These are phyloP conservation scores for Echinops telfairi DNA, from an alignment of 2,113 vertebrate species.

Conservation along the genomic window DNA sequence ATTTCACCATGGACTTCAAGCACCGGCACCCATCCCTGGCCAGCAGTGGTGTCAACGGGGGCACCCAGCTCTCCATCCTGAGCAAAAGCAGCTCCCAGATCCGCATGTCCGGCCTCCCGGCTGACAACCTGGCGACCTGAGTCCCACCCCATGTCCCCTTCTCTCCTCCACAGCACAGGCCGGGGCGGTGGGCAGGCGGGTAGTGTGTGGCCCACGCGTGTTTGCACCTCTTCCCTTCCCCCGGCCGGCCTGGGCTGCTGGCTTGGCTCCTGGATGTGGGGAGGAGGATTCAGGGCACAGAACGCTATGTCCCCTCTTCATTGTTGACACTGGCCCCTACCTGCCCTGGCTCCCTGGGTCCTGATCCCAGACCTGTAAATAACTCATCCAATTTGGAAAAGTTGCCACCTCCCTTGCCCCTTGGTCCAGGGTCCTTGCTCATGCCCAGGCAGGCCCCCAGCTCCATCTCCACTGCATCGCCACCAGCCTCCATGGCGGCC, in stretches of 20 bases:
- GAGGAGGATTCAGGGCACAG: constrained; percentile 46
- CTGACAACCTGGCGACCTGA: constrained; percentile 97
- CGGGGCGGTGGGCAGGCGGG: background rate
- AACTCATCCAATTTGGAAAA: constrained; percentile 51
- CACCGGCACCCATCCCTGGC: constrained; percentile 98
- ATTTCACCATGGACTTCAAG: constrained; percentile 99
- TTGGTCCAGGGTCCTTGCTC: background rate
- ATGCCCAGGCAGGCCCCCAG: background rate
- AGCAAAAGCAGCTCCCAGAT: constrained; percentile 99
- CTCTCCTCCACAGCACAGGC: constrained; percentile 25
- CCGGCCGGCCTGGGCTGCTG: constrained; percentile 41
- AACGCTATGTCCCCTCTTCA: background rate
- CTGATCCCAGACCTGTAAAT: constrained; percentile 74
- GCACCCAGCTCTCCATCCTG: constrained; percentile 98
- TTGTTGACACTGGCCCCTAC: background rate
- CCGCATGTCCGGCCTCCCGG: constrained; percentile 97
- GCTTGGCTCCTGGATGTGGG: constrained; percentile 43
- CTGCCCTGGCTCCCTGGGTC: background rate
- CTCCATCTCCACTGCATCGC: background rate
- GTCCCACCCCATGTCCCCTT: constrained; percentile 28
- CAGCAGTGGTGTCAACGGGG: constrained; percentile 99
- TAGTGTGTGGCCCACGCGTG: background rate
- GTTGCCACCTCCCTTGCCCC: background rate
- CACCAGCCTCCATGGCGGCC: constrained; percentile 37
- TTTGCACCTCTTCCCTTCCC: constrained; percentile 37